Percentiles rank a stretch among this genome's conserved stretches.
These are phyloP conservation scores for Sternarchorhynchus goeldii DNA, from an alignment of 2,797 vertebrate genomes.

Conservation along the genomic window DNA sequence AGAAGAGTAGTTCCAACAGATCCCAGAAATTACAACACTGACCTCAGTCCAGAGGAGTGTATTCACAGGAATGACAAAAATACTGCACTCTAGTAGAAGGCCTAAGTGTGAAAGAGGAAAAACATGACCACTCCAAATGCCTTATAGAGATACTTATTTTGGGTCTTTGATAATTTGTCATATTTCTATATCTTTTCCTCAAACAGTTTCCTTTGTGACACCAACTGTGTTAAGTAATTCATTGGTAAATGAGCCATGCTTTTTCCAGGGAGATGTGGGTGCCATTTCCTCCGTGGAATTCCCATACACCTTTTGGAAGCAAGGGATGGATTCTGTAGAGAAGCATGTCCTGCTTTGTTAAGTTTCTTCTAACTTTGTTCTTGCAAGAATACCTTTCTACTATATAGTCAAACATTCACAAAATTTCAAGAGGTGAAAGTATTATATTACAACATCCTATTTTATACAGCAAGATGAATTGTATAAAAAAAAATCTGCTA, in stretches of 20 bases:
- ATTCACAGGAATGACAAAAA: too few relatives aligned
- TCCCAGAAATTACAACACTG: too few relatives aligned
- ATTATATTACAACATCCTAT: background rate
- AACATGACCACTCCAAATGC: background rate
- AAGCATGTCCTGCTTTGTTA: constrained; percentile 47
- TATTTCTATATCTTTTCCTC: too few relatives aligned
- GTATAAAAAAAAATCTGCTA: background rate
- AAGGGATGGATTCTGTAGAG: constrained; percentile 52
- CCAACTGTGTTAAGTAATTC: background rate
- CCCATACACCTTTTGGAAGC: constrained; percentile 58
- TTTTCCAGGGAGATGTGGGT: constrained; percentile 61
- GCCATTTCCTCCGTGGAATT: constrained; percentile 63
- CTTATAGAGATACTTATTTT: background rate
- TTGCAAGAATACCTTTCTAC: background rate
- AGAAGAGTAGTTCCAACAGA: too few relatives aligned
- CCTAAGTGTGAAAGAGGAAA: background rate
- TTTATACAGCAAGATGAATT: background rate
- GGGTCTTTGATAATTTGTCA: background rate
- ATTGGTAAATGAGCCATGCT: constrained; percentile 31
- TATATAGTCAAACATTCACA: background rate
- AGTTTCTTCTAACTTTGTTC: background rate
- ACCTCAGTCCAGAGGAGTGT: too few relatives aligned
- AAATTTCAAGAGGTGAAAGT: background rate
- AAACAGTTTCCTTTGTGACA: too few relatives aligned
- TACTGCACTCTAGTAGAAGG: background rate